Evolutionary conservation across 2,888 invertebrate genomes (phyloP).

Genomic region (Petrophora chlorosata): DNA sequence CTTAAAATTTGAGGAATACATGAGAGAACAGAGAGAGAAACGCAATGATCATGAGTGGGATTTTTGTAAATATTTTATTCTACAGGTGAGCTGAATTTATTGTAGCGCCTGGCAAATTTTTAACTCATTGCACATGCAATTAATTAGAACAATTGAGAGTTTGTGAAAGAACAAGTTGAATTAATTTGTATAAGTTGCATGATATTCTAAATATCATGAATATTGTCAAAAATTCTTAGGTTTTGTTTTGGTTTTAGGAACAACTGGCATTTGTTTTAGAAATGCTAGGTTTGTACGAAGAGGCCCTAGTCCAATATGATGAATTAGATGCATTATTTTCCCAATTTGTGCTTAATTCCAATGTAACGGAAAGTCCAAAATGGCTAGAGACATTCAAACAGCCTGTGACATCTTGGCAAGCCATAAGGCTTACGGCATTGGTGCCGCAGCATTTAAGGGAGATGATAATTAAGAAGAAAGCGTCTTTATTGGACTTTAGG

Average conservation of each 20-base stretch:
- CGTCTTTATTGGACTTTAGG: slow-evolving; percentile 93
- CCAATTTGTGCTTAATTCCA: slow-evolving; percentile 97
- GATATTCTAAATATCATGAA: no score
- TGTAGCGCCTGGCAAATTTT: slow-evolving; percentile 1
- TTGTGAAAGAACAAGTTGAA: no score
- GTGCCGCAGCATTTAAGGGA: slow-evolving; percentile 83
- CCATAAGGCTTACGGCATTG: slow-evolving; percentile 87
- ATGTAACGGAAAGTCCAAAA: slow-evolving; percentile 92
- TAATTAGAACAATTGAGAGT: no score
- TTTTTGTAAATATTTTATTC: slow-evolving; percentile 96
- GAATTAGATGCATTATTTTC: slow-evolving; percentile 98
- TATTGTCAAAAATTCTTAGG: no score
- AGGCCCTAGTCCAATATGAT: slow-evolving; percentile 98
- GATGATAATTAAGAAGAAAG: slow-evolving; percentile 76
- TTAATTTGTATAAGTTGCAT: no score
- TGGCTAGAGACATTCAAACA: slow-evolving; percentile 93
- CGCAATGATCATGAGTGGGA: slow-evolving; percentile 96
- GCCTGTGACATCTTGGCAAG: slow-evolving; percentile 92
- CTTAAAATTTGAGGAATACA: slow-evolving; percentile 93
- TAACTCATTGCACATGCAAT: no score
- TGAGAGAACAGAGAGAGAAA: slow-evolving; percentile 94
- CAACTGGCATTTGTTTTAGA: slow-evolving; percentile 97
- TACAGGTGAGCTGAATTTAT: slow-evolving; percentile 85
- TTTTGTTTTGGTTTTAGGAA: slow-evolving; percentile 85
- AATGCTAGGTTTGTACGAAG: slow-evolving; percentile 96